Evolutionary conservation across 2,888 invertebrate species (phyloP).

Genomic region (Chrysina gloriosa): DNA sequence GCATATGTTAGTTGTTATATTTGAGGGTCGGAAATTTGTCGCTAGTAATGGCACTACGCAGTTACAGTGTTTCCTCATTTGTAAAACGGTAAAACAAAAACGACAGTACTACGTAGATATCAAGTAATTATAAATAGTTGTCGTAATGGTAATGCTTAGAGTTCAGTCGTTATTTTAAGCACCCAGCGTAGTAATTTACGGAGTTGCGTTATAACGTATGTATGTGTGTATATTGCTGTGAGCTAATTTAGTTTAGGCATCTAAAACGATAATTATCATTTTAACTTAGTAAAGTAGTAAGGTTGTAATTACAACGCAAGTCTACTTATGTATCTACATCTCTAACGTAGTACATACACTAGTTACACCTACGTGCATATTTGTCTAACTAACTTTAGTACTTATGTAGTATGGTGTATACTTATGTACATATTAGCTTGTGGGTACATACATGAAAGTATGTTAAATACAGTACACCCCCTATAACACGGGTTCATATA

Average conservation of each 20-base stretch:
- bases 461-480: too few relatives aligned
- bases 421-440: too few relatives aligned
- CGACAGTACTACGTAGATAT: background rate
- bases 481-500: too few relatives aligned
- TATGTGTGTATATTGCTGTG: background rate
- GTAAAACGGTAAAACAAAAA: slow-evolving; percentile 22
- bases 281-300: slow-evolving; percentile 27
- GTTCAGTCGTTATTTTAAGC: slow-evolving; percentile 29
- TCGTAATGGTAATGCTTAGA: slow-evolving; percentile 20
- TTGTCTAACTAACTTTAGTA: too few relatives aligned
- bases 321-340: slow-evolving; percentile 20
- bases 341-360: background rate
- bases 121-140: slow-evolving; percentile 30
- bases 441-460: too few relatives aligned
- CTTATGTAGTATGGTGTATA: too few relatives aligned
- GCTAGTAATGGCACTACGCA: background rate
- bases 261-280: slow-evolving; percentile 42
- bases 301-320: background rate
- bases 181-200: slow-evolving; percentile 22
- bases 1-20: slow-evolving; percentile 1
- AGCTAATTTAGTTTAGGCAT: slow-evolving; percentile 37
- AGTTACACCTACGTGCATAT: too few relatives aligned
- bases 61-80: slow-evolving; percentile 10
- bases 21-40: slow-evolving; percentile 8
- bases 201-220: slow-evolving; percentile 12